Evolutionary conservation across 1,140 invertebrate genomes (phyloP).

Genomic region (Dolichoris vasculosae): DNA sequence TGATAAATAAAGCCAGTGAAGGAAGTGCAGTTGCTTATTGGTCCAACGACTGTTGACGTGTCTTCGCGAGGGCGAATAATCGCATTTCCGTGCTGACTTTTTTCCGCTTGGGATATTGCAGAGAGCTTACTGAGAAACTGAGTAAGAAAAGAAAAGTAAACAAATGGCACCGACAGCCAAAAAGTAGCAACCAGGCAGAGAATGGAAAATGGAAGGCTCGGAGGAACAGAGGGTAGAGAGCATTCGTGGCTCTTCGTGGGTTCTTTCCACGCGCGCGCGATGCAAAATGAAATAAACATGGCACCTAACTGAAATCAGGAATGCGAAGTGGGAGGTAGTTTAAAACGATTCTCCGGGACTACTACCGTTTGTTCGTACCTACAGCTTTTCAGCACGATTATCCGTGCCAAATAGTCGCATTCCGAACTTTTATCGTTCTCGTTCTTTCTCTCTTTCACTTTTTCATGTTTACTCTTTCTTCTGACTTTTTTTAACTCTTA

Average conservation of each 20-base stretch:
- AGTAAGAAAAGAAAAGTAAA: conserved; percentile 38
- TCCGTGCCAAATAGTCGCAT: conserved; percentile 54
- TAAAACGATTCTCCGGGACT: conserved; percentile 63
- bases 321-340: conserved; percentile 67
- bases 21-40: conserved; percentile 45
- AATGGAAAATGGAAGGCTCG: neutral
- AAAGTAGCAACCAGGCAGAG: neutral
- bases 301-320: conserved; percentile 66
- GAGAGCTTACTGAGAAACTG: neutral
- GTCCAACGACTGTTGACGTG: conserved; percentile 17
- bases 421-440: conserved; percentile 49
- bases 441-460: neutral
- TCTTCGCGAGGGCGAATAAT: conserved; percentile 44
- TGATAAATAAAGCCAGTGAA: conserved; percentile 52
- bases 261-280: conserved; percentile 7
- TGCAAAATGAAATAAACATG: conserved; percentile 67
- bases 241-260: conserved; percentile 5
- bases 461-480: conserved; percentile 11
- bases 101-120: conserved; percentile 49
- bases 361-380: neutral
- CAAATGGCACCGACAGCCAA: conserved; percentile 18
- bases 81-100: conserved; percentile 45
- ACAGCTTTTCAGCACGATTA: conserved; percentile 29
- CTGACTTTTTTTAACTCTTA: conserved; percentile 17
- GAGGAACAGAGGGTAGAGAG: neutral